Conservation (phyloP, 2,113 vertebrate genomes). For the Polyodon spathula region DNA sequence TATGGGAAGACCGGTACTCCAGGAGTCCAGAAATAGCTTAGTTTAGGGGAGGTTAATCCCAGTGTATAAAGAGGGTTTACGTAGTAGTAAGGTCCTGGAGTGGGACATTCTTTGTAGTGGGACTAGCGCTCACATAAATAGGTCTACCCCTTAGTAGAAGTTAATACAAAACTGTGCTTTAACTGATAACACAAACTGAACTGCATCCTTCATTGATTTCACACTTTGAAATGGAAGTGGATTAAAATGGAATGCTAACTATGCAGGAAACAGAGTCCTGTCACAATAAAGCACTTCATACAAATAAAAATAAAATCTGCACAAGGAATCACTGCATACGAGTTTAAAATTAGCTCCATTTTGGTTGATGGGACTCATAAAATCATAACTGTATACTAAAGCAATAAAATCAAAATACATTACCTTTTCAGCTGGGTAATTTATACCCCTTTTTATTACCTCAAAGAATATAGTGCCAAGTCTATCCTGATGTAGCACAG, state of each 20-base stretch:
- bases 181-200: background rate
- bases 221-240: background rate
- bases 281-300: constrained; percentile 1
- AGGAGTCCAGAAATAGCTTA: no score
- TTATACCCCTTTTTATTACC: constrained; percentile 16
- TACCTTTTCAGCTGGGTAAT: constrained; percentile 16
- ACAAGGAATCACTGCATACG: constrained; percentile 3
- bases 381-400: constrained; percentile 8
- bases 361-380: constrained; percentile 11
- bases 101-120: no score
- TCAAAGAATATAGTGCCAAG: constrained; percentile 6
- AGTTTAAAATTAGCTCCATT: constrained; percentile 18
- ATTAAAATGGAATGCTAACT: background rate
- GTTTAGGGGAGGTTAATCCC: no score
- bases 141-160: background rate
- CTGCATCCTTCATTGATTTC: background rate
- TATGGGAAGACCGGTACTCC: no score
- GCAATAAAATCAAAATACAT: constrained; percentile 14
- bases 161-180: constrained; percentile 2
- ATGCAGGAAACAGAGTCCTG: background rate
- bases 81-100: no score
- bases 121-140: no score
- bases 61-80: no score
- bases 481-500: constrained; percentile 5
- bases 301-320: constrained; percentile 9